A percentile compares a stretch with the other conserved stretches of the same genome.
Evolutionary conservation across 2,888 invertebrate genomes (phyloP).

Genomic region (Altica lythri): DNA sequence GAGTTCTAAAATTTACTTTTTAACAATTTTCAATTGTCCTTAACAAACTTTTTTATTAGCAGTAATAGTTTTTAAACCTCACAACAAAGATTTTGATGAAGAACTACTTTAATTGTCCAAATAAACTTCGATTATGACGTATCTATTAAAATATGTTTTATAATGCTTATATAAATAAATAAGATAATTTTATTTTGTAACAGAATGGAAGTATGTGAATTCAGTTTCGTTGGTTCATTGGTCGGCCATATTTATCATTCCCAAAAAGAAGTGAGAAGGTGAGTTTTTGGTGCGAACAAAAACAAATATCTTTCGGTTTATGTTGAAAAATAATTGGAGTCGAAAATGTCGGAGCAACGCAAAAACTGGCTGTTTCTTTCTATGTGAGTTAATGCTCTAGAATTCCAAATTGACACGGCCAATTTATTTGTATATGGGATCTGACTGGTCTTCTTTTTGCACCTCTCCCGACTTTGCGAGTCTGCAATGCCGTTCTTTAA

Average conservation of each 20-base stretch:
- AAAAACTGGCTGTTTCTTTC: conserved; percentile 47
- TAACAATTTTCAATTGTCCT: no score
- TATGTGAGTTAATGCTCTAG: conserved; percentile 52
- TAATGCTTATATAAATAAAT: no score
- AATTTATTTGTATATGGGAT: conserved; percentile 45
- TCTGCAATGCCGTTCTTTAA: conserved; percentile 38
- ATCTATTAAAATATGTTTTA: no score
- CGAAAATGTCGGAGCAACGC: conserved; percentile 51
- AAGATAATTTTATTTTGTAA: no score
- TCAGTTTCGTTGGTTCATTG: no score
- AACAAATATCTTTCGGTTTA: conserved; percentile 50
- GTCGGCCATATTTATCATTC: conserved; percentile 20
- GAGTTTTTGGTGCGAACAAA: conserved; percentile 47
- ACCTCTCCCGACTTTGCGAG: conserved; percentile 31
- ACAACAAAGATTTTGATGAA: no score
- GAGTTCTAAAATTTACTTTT: no score
- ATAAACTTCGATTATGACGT: no score
- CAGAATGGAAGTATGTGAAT: no score
- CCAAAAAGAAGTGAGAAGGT: conserved; percentile 50
- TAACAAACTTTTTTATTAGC: no score
- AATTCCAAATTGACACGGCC: conserved; percentile 52
- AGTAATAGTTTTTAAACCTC: no score
- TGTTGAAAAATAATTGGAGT: conserved; percentile 54
- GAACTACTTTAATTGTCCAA: no score
- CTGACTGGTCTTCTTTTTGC: conserved; percentile 36